Evolutionary conservation across 1,140 invertebrate species (phyloP).

Genomic region (Grapholita molesta): DNA sequence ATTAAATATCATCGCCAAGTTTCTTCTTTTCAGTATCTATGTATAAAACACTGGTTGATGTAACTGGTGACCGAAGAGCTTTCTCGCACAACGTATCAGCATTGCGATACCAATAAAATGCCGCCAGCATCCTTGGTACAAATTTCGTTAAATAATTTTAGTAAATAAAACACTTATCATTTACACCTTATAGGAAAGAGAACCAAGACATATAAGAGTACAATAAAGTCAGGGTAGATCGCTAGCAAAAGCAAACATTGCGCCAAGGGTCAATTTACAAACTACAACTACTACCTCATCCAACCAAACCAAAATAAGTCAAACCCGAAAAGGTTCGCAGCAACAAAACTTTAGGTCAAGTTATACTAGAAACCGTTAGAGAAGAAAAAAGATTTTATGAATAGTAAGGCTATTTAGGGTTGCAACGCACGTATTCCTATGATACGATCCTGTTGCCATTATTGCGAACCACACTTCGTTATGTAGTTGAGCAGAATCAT

Average conservation of each 20-base stretch:
- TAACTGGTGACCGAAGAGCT: no score
- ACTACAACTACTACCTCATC: not conserved
- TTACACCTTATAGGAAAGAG: not conserved
- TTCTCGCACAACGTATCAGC: no score
- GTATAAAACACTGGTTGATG: no score
- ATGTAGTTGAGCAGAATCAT: conserved; percentile 14
- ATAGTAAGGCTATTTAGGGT: not conserved
- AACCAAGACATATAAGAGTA: not conserved
- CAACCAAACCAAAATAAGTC: not conserved
- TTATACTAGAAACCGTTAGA: not conserved
- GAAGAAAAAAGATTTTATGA: not conserved
- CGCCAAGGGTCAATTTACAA: not conserved
- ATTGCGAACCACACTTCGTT: conserved; percentile 14
- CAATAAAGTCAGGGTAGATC: not conserved
- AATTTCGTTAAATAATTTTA: no score
- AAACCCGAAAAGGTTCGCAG: not conserved
- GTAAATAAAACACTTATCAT: not conserved
- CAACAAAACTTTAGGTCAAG: not conserved
- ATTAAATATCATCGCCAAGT: no score
- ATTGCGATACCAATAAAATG: no score
- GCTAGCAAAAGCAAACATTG: not conserved
- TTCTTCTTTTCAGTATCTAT: no score
- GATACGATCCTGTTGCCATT: conserved; percentile 10
- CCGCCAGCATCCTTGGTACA: no score
- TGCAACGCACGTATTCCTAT: conserved; percentile 5